A percentile compares a stretch with the other conserved stretches of the same genome.
Evolutionary conservation across 2,797 vertebrate genomes (phyloP).

Genomic region (Hydrolagus colliei): DNA sequence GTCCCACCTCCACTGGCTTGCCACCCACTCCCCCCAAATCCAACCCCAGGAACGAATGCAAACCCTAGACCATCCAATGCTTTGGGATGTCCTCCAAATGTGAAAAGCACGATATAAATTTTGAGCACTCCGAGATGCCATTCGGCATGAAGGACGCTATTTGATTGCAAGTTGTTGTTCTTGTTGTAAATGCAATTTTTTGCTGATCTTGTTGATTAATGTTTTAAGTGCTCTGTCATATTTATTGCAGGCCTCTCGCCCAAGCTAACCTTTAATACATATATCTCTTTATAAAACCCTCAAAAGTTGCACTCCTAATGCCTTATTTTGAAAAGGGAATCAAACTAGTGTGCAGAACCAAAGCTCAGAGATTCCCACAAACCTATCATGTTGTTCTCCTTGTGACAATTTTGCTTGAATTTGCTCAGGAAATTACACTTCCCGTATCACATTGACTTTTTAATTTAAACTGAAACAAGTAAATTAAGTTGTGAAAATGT

Average conservation of each 20-base stretch:
- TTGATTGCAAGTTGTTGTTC: too few species aligned
- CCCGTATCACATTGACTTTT: slow-evolving; percentile 17
- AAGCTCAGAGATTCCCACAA: neutral
- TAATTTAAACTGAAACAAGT: slow-evolving; percentile 28
- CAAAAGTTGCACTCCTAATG: neutral
- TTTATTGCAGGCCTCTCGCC: neutral
- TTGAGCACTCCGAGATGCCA: too few species aligned
- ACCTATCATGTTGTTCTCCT: neutral
- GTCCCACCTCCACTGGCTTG: too few species aligned
- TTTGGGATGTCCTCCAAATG: too few species aligned
- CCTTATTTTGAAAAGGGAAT: neutral
- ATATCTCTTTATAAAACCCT: neutral
- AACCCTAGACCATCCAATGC: too few species aligned
- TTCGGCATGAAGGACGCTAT: too few species aligned
- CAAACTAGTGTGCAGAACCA: neutral
- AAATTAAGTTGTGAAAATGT: slow-evolving; percentile 28
- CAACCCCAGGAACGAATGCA: too few species aligned
- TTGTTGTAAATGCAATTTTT: too few species aligned
- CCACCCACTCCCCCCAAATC: too few species aligned
- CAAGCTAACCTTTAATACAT: neutral
- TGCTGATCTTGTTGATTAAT: too few species aligned
- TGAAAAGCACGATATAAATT: too few species aligned
- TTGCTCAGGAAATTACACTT: slow-evolving; percentile 17
- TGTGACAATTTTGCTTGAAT: neutral
- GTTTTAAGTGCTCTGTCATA: neutral